phyloP scores from a whole-genome alignment of 2,113 vertebrate species.

The Sorex fumeus region DNA sequence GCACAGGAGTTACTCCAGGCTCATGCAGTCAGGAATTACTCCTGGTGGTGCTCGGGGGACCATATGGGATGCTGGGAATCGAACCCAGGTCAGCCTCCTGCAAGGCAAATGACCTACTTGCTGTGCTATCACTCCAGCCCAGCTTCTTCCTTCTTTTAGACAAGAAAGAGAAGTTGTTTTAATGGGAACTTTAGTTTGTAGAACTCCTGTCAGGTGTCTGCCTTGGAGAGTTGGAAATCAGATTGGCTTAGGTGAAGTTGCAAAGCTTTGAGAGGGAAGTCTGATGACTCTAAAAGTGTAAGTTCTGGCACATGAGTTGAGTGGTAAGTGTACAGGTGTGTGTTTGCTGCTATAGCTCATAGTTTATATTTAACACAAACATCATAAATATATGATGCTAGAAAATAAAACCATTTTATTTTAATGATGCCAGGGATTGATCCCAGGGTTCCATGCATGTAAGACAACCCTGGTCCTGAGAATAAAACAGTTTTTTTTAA shows the following conservation, averaged over 20 bases:
- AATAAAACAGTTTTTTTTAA: background rate
- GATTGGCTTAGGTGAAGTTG: background rate
- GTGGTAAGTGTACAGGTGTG: slow-evolving; percentile 14
- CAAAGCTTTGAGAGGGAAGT: slow-evolving; percentile 37
- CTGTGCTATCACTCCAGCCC: too few relatives aligned
- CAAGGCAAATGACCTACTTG: too few relatives aligned
- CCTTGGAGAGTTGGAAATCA: slow-evolving; percentile 31
- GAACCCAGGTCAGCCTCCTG: too few relatives aligned
- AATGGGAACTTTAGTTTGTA: slow-evolving; percentile 32
- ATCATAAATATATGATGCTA: slow-evolving; percentile 43
- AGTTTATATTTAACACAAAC: slow-evolving; percentile 35
- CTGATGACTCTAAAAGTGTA: background rate
- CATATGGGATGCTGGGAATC: too few relatives aligned
- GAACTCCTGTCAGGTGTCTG: background rate
- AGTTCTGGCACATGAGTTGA: background rate
- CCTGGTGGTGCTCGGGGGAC: too few relatives aligned
- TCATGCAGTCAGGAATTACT: too few relatives aligned
- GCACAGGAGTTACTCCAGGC: too few relatives aligned
- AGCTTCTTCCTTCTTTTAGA: background rate
- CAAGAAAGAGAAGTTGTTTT: slow-evolving; percentile 50
- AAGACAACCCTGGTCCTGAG: too few relatives aligned
- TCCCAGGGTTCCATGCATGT: too few relatives aligned
- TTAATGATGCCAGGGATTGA: too few relatives aligned
- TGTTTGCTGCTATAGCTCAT: slow-evolving; percentile 16
- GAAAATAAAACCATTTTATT: slow-evolving; percentile 44